Evolutionary conservation across 1,140 invertebrate species (phyloP).

Genomic region (Pentalonia nigronervosa): DNA sequence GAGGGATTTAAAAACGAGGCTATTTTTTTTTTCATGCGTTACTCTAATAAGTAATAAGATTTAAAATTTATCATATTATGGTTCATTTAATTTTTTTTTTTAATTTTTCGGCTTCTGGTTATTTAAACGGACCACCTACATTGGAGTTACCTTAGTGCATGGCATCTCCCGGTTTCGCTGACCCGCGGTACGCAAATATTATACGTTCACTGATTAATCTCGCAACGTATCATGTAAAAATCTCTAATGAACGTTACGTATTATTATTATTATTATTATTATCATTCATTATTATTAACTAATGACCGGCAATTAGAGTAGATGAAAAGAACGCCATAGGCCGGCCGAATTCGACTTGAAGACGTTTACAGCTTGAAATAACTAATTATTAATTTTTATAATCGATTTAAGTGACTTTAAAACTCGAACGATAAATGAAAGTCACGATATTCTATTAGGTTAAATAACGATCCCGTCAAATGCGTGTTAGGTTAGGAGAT

Average conservation of each 20-base stretch:
- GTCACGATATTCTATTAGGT: constrained; percentile 28
- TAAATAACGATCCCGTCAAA: background rate
- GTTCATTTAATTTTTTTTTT: background rate
- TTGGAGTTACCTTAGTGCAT: background rate
- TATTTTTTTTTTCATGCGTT: background rate
- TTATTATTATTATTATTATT: background rate
- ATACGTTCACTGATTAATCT: background rate
- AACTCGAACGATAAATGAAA: constrained; percentile 6
- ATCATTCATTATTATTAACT: constrained; percentile 10
- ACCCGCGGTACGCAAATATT: background rate
- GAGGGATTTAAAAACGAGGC: background rate
- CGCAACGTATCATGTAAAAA: background rate
- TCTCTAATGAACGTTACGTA: background rate
- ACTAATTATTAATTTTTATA: constrained; percentile 19
- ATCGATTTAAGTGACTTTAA: background rate
- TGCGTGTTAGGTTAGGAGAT: background rate
- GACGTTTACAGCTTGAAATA: background rate
- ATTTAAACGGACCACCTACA: constrained; percentile 10
- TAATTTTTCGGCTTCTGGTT: constrained; percentile 16
- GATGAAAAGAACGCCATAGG: constrained; percentile 3
- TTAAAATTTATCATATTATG: background rate
- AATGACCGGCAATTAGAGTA: constrained; percentile 37
- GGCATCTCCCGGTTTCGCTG: background rate
- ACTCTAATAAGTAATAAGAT: background rate
- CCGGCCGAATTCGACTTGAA: background rate